Conservation (phyloP, 2,797 vertebrate genomes). For the Lepilemur septentrionalis region DNA sequence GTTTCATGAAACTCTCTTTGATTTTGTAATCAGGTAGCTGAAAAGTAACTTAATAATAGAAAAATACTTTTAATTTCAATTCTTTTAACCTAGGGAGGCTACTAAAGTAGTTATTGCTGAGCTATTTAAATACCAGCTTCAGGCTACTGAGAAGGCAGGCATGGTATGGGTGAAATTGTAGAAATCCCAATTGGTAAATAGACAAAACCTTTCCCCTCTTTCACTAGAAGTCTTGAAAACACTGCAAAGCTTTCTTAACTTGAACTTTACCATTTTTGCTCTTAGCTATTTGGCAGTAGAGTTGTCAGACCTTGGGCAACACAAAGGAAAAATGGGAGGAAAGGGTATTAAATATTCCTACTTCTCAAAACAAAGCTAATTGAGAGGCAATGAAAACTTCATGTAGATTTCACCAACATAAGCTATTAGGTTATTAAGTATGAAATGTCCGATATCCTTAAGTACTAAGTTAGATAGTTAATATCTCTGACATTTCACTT, state of each 20-base stretch:
- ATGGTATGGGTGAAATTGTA: neutral
- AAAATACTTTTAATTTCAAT: neutral
- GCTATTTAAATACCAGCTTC: neutral
- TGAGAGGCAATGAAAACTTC: neutral
- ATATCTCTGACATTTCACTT: too few relatives aligned
- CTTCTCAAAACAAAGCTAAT: neutral
- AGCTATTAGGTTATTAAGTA: neutral
- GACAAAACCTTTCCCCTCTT: neutral
- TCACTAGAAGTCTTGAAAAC: neutral
- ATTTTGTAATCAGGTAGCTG: neutral
- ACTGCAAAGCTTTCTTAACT: neutral
- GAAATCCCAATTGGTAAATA: neutral
- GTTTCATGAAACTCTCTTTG: slow-evolving; percentile 22
- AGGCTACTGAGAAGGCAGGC: neutral
- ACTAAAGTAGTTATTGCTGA: neutral
- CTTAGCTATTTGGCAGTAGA: neutral
- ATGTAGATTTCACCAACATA: neutral
- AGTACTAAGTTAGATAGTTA: too few relatives aligned
- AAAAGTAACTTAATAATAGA: neutral
- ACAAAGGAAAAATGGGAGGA: neutral
- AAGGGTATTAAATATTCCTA: neutral
- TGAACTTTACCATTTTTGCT: slow-evolving; percentile 47
- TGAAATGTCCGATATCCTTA: too few relatives aligned
- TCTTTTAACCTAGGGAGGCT: neutral
- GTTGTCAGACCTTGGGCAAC: neutral